A percentile compares a stretch with the other conserved stretches of the same genome.
Conservation (phyloP, 2,888 invertebrate species). For the Calephelis perditalis region DNA sequence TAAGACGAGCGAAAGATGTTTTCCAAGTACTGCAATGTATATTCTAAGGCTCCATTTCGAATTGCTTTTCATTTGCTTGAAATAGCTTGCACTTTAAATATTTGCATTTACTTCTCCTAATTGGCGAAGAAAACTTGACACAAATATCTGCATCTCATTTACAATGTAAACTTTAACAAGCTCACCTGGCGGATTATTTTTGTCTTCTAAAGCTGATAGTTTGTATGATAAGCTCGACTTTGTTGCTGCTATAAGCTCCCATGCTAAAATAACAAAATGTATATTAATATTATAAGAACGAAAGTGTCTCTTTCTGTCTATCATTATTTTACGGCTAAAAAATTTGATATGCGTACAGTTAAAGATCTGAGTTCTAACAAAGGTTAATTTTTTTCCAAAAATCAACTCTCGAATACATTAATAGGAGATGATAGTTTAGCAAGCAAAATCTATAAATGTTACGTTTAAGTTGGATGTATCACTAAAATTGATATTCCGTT, state of each 20-base stretch:
- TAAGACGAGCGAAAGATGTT: constrained; percentile 3
- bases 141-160: constrained; percentile 5
- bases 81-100: constrained; percentile 8
- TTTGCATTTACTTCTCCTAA: constrained; percentile 11
- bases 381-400: too few species aligned
- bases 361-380: too few species aligned
- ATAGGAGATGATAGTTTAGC: too few species aligned
- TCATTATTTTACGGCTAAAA: too few species aligned
- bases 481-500: too few species aligned
- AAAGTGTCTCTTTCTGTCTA: too few species aligned
- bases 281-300: too few species aligned
- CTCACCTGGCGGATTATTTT: constrained; percentile 45
- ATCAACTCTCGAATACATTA: too few species aligned
- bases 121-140: constrained; percentile 11
- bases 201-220: constrained; percentile 36
- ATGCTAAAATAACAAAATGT: constrained; percentile 36
- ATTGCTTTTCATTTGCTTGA: constrained; percentile 8
- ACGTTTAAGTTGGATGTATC: too few species aligned
- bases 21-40: neutral
- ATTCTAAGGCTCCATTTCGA: constrained; percentile 1
- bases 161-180: neutral
- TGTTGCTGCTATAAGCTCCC: constrained; percentile 38
- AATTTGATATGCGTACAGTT: too few species aligned
- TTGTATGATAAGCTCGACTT: constrained; percentile 31
- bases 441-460: too few species aligned